Evolutionary conservation across 2,113 vertebrate species (phyloP).

Genomic region (Ammodytes marinus): DNA sequence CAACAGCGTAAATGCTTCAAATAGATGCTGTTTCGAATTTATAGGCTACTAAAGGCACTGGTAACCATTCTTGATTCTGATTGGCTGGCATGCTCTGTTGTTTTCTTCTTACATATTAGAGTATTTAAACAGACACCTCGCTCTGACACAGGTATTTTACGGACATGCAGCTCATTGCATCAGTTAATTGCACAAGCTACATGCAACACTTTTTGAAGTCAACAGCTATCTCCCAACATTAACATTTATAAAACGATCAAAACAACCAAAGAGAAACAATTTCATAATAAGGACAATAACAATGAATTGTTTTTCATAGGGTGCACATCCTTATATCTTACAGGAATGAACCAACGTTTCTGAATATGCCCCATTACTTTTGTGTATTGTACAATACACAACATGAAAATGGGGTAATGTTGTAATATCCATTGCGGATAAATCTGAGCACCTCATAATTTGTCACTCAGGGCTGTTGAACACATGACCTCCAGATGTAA

Average conservation of each 20-base stretch:
- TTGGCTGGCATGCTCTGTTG: not conserved
- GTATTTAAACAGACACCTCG: not conserved
- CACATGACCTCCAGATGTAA: not conserved
- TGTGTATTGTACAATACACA: no score
- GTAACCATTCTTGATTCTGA: not conserved
- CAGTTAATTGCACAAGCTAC: not conserved
- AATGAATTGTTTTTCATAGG: no score
- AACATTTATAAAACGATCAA: no score
- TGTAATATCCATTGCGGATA: no score
- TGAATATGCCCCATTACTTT: not conserved
- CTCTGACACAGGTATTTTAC: no score
- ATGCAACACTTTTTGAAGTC: not conserved
- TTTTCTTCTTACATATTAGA: not conserved
- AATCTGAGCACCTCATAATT: not conserved
- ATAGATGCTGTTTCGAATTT: not conserved
- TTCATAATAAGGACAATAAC: no score
- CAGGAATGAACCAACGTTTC: not conserved
- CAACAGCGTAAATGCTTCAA: not conserved
- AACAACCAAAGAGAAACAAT: no score
- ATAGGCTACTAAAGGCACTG: not conserved
- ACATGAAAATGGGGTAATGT: not conserved
- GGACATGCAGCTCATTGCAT: not conserved
- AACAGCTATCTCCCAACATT: not conserved
- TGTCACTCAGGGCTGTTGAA: not conserved
- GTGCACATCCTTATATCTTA: not conserved